phyloP scores from a whole-genome alignment of 2,797 vertebrate genomes.

The Okamejei kenojei region DNA sequence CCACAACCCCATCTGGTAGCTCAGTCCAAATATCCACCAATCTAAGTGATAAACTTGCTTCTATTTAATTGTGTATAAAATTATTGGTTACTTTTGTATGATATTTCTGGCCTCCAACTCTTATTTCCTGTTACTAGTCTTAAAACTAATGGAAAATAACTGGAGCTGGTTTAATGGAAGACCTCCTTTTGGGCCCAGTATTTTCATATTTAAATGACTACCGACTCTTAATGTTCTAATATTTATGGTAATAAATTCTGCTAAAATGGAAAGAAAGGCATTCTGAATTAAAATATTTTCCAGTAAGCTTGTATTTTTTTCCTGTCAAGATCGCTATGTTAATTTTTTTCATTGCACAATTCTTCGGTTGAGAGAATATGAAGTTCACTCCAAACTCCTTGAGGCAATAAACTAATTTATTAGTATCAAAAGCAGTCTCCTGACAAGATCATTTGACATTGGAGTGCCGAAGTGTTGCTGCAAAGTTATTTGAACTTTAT shows the following conservation, averaged over 20 bases:
- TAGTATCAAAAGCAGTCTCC: background rate
- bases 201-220: background rate
- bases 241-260: background rate
- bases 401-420: background rate
- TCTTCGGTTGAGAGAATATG: background rate
- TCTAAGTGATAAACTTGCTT: too few relatives aligned
- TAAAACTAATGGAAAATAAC: background rate
- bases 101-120: background rate
- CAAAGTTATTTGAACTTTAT: background rate
- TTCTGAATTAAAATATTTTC: slow-evolving; percentile 1
- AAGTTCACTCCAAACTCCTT: background rate
- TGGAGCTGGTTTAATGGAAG: background rate
- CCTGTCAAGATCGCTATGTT: background rate
- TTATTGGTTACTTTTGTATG: too few relatives aligned
- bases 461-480: background rate
- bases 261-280: background rate
- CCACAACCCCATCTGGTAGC: too few relatives aligned
- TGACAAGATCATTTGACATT: background rate
- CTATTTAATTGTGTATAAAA: too few relatives aligned
- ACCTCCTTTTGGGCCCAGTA: background rate
- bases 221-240: background rate
- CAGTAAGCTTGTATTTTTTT: background rate
- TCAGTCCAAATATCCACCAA: too few relatives aligned
- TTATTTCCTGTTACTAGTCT: background rate
- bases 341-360: background rate